Base-by-base conservation (phyloP, 2,113 vertebrate species). In the Anoura caudifer region DNA sequence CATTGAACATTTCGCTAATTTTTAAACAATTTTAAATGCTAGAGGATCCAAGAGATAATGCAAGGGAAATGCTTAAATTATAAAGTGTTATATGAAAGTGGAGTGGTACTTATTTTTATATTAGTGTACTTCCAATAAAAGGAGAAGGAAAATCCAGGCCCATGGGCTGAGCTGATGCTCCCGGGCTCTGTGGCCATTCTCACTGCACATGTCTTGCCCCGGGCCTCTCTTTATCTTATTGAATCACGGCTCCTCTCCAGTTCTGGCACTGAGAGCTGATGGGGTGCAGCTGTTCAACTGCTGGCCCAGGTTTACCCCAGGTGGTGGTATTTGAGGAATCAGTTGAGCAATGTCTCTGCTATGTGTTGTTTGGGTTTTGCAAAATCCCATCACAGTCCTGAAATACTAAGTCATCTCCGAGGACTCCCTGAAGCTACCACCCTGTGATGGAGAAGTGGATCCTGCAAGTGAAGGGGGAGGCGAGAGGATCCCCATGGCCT, bases 101-200 rank as follows among this genome's bases (percentile, higher is more conserved):
- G 77, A 96, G 94, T 70, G 93, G 91, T 86, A 70, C 89, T 97
- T 94, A 93, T 79, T 96, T 94, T 93, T 96, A 94, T 95, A 47
- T 17, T 72, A 96, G 82, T 88, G 5, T 97, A 87, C 96, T 96
- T 98, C 81, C 95, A 95, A 93, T 94, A 95, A 97, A 97, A 96
- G 91, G 79, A 70, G 77, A 83, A 94, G 77, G 93, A 43, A 83
- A 67, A 85, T 47, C 45, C 67, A 45, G 69, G 63, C 88, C 87
- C 43, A 79, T 50, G 36, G 20, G 33, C 77, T 47, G 45, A 36
- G n/a, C 10, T 7, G 59, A 65, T 6, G 65, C 43, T 84, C 1
- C 69, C 7, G 82, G 63, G 38, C 63, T 67, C 12, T 13, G 20
- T 33, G 0, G 16, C 10, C 26, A 13, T 38, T 65, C 52, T 15